phyloP scores from a whole-genome alignment of 1,140 invertebrate species.

The Caenorhabditis briggsae region DNA sequence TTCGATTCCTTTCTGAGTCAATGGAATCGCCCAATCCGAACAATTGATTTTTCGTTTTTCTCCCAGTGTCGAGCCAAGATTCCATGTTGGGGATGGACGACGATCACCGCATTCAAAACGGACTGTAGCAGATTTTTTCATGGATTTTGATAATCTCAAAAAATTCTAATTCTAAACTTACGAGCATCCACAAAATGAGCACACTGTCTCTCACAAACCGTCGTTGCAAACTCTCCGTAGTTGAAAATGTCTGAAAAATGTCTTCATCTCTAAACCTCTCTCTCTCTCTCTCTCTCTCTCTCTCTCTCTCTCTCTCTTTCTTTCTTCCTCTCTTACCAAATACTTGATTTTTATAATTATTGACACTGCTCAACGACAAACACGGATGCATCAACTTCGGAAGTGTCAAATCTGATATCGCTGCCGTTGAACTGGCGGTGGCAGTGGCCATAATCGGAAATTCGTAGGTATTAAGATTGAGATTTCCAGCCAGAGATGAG shows the following conservation, averaged over 20 bases:
- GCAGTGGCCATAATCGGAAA: slow-evolving; percentile 10
- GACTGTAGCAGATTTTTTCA: neutral
- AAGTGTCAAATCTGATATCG: neutral
- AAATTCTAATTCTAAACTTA: neutral
- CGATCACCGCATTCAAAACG: slow-evolving; percentile 21
- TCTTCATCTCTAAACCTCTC: too few relatives aligned
- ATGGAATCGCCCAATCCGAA: slow-evolving; percentile 27
- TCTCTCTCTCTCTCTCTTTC: too few relatives aligned
- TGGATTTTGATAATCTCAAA: too few relatives aligned
- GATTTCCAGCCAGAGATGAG: neutral
- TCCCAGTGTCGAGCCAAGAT: neutral
- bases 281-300: too few relatives aligned
- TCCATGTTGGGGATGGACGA: neutral
- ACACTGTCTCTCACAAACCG: slow-evolving; percentile 1
- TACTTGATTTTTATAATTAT: slow-evolving; percentile 30
- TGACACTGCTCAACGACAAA: slow-evolving; percentile 9
- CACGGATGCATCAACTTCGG: slow-evolving; percentile 30
- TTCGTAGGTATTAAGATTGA: neutral
- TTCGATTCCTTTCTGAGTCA: neutral
- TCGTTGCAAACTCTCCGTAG: neutral
- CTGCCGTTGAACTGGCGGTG: neutral
- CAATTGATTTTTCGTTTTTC: slow-evolving; percentile 23
- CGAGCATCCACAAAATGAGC: slow-evolving; percentile 37
- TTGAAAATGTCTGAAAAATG: slow-evolving; percentile 17
- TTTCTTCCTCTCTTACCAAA: neutral